Conservation (phyloP, 2,797 vertebrate genomes). For the Ceryle rudis region DNA sequence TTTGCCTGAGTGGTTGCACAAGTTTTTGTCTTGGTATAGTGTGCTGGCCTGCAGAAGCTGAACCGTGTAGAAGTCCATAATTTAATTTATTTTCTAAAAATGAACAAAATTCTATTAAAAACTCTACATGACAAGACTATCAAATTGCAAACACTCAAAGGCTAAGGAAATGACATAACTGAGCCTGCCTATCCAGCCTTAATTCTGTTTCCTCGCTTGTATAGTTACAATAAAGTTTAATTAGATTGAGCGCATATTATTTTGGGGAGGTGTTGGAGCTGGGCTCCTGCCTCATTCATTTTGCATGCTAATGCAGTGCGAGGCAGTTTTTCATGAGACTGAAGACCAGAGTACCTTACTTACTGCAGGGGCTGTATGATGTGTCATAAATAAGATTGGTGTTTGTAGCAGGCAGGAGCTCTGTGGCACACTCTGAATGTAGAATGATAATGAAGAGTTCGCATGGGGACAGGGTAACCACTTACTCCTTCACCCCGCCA, state of each 20-base stretch:
- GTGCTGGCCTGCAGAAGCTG: slow-evolving; percentile 12
- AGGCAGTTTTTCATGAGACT: slow-evolving; percentile 38
- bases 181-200: slow-evolving; percentile 45
- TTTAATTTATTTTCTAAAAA: slow-evolving; percentile 52
- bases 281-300: slow-evolving; percentile 25
- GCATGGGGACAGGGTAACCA: not conserved
- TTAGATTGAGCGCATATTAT: slow-evolving; percentile 56
- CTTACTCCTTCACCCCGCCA: not conserved
- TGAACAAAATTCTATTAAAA: slow-evolving; percentile 38
- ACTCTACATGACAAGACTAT: slow-evolving; percentile 30
- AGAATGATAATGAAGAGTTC: slow-evolving; percentile 27
- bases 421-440: not conserved
- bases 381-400: slow-evolving; percentile 44
- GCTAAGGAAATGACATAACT: slow-evolving; percentile 53
- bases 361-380: slow-evolving; percentile 31
- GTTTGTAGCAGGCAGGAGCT: slow-evolving; percentile 5
- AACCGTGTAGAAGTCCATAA: not conserved
- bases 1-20: not conserved
- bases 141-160: slow-evolving; percentile 33
- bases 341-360: slow-evolving; percentile 19
- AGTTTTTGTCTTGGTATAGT: not conserved
- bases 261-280: slow-evolving; percentile 50
- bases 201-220: slow-evolving; percentile 54
- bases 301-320: slow-evolving; percentile 30
- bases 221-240: slow-evolving; percentile 61